These are phyloP conservation scores for Phallusia fumigata DNA, from an alignment of 23 tunicate species.

Conservation along the genomic window DNA sequence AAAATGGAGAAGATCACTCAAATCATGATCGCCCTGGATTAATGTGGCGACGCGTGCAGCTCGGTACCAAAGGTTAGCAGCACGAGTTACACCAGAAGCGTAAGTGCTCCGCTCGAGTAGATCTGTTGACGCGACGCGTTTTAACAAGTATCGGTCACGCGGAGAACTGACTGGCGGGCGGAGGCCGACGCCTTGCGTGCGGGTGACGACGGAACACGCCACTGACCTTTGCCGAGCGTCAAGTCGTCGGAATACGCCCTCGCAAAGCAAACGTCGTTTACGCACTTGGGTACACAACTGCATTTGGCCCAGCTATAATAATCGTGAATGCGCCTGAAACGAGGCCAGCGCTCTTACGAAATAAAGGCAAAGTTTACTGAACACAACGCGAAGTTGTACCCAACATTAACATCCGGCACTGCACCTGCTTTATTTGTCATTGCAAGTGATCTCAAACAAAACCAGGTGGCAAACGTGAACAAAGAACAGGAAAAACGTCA, in stretches of 20 bases:
- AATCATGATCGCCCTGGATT: neutral
- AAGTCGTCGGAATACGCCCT: neutral
- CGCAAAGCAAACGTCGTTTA: conserved; percentile 5
- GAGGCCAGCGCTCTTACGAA: too few species aligned
- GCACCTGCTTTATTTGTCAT: neutral
- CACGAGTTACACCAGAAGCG: neutral
- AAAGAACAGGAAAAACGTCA: neutral
- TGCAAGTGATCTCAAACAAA: neutral
- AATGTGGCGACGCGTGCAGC: neutral
- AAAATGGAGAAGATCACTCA: neutral
- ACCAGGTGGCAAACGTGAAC: neutral
- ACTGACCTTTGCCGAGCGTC: neutral
- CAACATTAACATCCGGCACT: neutral
- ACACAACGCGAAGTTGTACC: neutral
- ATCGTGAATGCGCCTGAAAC: too few species aligned
- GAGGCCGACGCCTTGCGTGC: too few species aligned
- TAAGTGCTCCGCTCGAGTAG: neutral
- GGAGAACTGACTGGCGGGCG: neutral
- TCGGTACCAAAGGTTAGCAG: neutral
- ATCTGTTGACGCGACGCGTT: neutral
- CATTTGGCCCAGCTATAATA: neutral
- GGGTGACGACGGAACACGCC: conserved; percentile 2
- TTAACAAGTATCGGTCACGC: neutral
- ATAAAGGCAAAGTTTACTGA: too few species aligned
- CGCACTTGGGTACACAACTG: conserved; percentile 7